Percentiles rank a stretch among this genome's conserved stretches.
These are phyloP conservation scores for Pygoscelis antarcticus DNA, from an alignment of 2,113 vertebrate genomes.

Conservation along the genomic window DNA sequence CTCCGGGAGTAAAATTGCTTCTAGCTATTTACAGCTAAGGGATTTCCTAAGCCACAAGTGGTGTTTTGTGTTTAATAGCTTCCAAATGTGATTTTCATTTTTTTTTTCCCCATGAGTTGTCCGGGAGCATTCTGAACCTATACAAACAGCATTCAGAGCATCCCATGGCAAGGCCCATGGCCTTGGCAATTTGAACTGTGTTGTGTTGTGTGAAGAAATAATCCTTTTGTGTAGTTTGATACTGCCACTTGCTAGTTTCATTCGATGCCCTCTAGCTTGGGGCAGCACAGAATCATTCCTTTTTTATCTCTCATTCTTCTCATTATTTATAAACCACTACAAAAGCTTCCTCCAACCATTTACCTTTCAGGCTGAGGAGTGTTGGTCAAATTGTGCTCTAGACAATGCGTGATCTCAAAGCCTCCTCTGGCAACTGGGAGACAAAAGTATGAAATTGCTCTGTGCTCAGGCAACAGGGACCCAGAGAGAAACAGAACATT, in stretches of 20 bases:
- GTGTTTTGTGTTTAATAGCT: not conserved
- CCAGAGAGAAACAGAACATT: not conserved
- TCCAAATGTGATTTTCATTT: not conserved
- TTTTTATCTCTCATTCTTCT: not conserved
- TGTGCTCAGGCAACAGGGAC: not conserved
- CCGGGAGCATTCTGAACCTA: not conserved
- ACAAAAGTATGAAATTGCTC: not conserved
- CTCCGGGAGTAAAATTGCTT: not conserved
- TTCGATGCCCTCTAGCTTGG: not conserved
- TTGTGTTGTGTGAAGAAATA: not conserved
- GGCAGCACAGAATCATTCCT: not conserved
- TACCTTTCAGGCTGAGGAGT: not conserved
- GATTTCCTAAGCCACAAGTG: not conserved
- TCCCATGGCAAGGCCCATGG: not conserved
- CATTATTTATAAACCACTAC: not conserved
- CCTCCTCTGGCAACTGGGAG: not conserved
- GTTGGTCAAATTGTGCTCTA: not conserved
- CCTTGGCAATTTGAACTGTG: not conserved
- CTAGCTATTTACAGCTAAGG: not conserved
- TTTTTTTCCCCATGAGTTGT: not conserved
- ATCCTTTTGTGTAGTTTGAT: not conserved
- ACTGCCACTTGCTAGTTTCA: not conserved
- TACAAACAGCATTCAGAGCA: not conserved
- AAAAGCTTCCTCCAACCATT: not conserved
- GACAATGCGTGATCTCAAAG: not conserved